These are phyloP conservation scores for Sthenelais limicola DNA, from an alignment of 2,888 invertebrate species.

Conservation along the genomic window DNA sequence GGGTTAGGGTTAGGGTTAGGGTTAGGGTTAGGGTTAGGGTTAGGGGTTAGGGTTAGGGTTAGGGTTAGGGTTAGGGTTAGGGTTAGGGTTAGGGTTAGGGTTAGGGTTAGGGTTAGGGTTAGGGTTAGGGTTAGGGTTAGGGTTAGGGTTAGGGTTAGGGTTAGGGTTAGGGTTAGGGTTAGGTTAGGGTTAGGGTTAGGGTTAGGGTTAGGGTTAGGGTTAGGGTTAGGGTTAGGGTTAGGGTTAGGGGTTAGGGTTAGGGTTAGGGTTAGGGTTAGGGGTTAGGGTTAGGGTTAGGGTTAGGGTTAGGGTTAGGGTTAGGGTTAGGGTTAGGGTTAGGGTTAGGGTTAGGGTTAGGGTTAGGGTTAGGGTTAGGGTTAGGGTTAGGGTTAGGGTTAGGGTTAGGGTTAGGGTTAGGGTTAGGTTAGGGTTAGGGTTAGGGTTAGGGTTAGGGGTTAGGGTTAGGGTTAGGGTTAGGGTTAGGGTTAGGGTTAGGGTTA, in stretches of 20 bases:
- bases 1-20: slow-evolving; percentile 46
- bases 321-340: slow-evolving; percentile 47
- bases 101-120: slow-evolving; percentile 51
- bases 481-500: slow-evolving; percentile 49
- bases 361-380: slow-evolving; percentile 49
- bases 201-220: slow-evolving; percentile 49
- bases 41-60: slow-evolving; percentile 49
- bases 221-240: slow-evolving; percentile 42
- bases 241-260: too few species aligned
- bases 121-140: slow-evolving; percentile 52
- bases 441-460: too few species aligned
- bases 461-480: neutral
- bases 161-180: slow-evolving; percentile 50
- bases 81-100: slow-evolving; percentile 48
- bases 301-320: slow-evolving; percentile 48
- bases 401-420: slow-evolving; percentile 48
- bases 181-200: too few species aligned
- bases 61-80: slow-evolving; percentile 48
- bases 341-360: slow-evolving; percentile 53
- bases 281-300: slow-evolving; percentile 46
- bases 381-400: slow-evolving; percentile 51
- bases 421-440: too few species aligned
- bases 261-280: too few species aligned
- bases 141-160: slow-evolving; percentile 47
- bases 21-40: slow-evolving; percentile 47